A percentile compares a stretch with the other conserved stretches of the same genome.
phyloP scores from a whole-genome alignment of 2,888 invertebrate genomes.

The Lissocephala sabroskyi region DNA sequence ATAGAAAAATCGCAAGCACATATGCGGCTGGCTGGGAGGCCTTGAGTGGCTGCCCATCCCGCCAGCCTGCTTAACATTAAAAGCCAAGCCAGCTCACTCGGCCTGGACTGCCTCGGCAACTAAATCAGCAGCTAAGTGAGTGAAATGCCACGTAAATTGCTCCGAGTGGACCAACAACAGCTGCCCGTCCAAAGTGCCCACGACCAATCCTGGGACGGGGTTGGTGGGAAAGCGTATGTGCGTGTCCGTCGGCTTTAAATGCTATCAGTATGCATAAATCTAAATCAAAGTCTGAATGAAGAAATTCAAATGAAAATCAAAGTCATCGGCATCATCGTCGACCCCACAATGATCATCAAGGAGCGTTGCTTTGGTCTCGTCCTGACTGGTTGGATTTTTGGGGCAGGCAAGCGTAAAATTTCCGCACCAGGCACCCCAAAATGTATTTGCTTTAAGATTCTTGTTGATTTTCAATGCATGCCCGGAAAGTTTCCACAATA shows the following conservation, averaged over 20 bases:
- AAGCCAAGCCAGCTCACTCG: too few relatives aligned
- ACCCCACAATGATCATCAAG: constrained; percentile 9
- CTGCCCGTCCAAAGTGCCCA: constrained; percentile 46
- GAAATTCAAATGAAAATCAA: constrained; percentile 50
- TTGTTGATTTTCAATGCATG: constrained; percentile 24
- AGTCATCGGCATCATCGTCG: constrained; percentile 30
- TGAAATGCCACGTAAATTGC: constrained; percentile 65
- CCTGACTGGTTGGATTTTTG: constrained; percentile 5
- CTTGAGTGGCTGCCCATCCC: too few relatives aligned
- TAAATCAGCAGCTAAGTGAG: constrained; percentile 62
- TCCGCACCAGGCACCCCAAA: constrained; percentile 34
- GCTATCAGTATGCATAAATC: constrained; percentile 48
- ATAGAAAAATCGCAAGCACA: constrained; percentile 62
- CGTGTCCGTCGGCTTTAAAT: constrained; percentile 35
- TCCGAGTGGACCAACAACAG: constrained; percentile 51
- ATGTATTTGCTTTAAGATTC: constrained; percentile 36
- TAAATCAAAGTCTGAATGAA: constrained; percentile 41
- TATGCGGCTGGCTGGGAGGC: constrained; percentile 48
- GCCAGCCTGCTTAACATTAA: too few relatives aligned
- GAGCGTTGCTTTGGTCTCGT: too few relatives aligned
- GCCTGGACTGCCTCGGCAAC: constrained; percentile 23
- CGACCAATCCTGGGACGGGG: too few relatives aligned
- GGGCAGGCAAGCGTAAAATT: constrained; percentile 46
- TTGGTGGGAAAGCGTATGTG: constrained; percentile 8
- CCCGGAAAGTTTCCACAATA: constrained; percentile 43